Evolutionary conservation across 2,888 invertebrate species (phyloP).

Genomic region (Caenorhabditis panamensis): DNA sequence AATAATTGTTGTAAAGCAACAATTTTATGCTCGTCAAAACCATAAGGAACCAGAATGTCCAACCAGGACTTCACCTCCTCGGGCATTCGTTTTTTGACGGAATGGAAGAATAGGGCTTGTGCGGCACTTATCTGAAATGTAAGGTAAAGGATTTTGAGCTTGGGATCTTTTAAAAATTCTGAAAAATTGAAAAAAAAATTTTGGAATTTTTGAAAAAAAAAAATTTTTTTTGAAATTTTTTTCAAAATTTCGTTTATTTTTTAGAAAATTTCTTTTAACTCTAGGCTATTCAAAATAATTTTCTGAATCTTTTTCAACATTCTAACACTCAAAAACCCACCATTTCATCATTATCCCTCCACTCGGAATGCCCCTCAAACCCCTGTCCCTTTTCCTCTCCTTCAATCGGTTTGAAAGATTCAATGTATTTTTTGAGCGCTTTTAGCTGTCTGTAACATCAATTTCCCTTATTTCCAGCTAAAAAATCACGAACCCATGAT

Average conservation of each 20-base stretch:
- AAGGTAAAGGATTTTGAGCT: neutral
- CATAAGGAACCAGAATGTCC: conserved; percentile 19
- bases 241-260: neutral
- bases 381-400: conserved; percentile 59
- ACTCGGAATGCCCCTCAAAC: conserved; percentile 64
- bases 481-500: no score
- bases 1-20: conserved; percentile 20
- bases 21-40: conserved; percentile 36
- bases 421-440: conserved; percentile 23
- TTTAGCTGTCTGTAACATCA: no score
- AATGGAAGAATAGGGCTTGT: conserved; percentile 40
- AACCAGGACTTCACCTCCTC: conserved; percentile 38
- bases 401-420: conserved; percentile 15
- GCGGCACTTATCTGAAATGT: conserved; percentile 35
- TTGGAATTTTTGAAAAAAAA: neutral
- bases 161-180: neutral
- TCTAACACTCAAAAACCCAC: no score
- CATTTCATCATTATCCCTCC: conserved; percentile 42
- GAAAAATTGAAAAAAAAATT: neutral
- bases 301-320: no score
- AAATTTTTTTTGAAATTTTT: neutral
- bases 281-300: no score
- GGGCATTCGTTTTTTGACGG: conserved; percentile 45
- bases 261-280: neutral
- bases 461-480: neutral